Evolutionary conservation across 1,140 invertebrate genomes (phyloP).

Genomic region (Frieseomelitta varia): DNA sequence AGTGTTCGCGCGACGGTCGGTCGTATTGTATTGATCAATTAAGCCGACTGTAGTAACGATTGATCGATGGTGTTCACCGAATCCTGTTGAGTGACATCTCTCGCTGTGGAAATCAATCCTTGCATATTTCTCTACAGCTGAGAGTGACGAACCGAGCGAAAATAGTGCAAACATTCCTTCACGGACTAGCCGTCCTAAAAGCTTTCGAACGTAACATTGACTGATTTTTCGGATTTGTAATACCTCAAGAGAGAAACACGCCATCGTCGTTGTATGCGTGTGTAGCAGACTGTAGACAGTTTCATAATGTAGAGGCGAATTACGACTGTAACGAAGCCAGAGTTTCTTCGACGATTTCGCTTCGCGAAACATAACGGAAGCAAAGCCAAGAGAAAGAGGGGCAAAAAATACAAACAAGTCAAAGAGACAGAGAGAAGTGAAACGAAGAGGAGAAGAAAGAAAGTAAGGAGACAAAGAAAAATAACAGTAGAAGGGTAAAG

Average conservation of each 20-base stretch:
- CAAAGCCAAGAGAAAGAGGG: no score
- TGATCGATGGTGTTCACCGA: no score
- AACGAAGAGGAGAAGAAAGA: background rate
- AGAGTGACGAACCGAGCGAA: background rate
- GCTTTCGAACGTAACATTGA: background rate
- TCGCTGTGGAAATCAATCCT: background rate
- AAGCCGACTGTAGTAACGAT: no score
- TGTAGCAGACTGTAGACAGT: background rate
- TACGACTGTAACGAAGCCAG: conserved; percentile 9
- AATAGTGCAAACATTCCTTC: background rate
- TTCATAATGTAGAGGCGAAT: conserved; percentile 27
- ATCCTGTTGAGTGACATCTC: no score
- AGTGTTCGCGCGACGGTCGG: no score
- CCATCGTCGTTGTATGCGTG: background rate
- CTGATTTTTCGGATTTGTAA: background rate
- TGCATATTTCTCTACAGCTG: background rate
- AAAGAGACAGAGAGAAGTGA: background rate
- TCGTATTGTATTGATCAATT: no score
- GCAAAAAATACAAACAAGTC: no score
- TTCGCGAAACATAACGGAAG: no score
- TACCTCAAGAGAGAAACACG: background rate
- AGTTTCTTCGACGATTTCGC: background rate
- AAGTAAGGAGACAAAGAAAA: background rate
- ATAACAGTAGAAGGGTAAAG: background rate
- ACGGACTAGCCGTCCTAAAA: background rate